Conservation (phyloP, 2,113 vertebrate genomes). For the Tympanuchus pallidicinctus region DNA sequence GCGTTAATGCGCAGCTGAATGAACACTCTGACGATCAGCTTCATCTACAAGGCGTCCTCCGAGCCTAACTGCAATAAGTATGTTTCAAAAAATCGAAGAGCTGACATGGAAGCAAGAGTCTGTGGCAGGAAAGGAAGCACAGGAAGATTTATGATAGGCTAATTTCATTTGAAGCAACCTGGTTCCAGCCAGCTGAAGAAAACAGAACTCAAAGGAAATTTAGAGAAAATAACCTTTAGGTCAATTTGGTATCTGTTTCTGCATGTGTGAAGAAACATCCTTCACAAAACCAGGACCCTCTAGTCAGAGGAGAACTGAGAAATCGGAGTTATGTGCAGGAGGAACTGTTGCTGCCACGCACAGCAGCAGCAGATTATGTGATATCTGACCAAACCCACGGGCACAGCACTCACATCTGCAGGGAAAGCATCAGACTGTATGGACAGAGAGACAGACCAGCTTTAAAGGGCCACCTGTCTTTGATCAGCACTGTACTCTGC, state of each 20-base stretch:
- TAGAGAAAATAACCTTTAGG: slow-evolving; percentile 56
- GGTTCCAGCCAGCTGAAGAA: slow-evolving; percentile 16
- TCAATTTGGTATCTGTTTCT: slow-evolving; percentile 59
- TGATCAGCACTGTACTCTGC: too few relatives aligned
- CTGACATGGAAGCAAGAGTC: not conserved
- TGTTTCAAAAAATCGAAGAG: not conserved
- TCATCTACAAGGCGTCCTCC: not conserved
- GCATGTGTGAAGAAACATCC: slow-evolving; percentile 34
- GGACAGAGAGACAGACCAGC: not conserved
- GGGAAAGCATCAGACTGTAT: rapidly evolving
- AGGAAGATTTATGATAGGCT: slow-evolving; percentile 49
- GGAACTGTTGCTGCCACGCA: not conserved
- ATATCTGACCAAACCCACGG: not conserved
- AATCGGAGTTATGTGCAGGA: not conserved
- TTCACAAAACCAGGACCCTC: slow-evolving; percentile 5
- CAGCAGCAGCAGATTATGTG: rapidly evolving
- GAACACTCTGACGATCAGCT: not conserved
- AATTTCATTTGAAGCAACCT: slow-evolving; percentile 64
- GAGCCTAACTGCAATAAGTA: not conserved
- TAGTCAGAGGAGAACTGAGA: not conserved
- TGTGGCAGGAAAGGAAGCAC: slow-evolving; percentile 32
- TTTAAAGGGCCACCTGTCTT: not conserved
- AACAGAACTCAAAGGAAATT: slow-evolving; percentile 67
- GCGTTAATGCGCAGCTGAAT: not conserved
- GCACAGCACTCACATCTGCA: not conserved